Evolutionary conservation across 2,888 invertebrate genomes (phyloP).

Genomic region (Eupeodes latifasciatus): DNA sequence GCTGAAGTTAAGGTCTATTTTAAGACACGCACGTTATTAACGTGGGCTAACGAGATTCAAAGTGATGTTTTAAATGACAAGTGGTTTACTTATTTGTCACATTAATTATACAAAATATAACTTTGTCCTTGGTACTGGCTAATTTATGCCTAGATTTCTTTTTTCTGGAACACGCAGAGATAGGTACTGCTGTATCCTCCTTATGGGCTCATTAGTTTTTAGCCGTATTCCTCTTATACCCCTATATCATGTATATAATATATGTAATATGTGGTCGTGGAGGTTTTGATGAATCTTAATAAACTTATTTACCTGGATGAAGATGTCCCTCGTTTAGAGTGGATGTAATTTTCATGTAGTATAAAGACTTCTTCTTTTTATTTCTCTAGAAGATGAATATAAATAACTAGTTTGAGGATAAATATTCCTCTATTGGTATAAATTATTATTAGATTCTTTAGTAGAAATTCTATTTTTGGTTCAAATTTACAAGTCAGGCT

Average conservation of each 20-base stretch:
- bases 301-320: not conserved
- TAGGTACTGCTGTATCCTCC: not conserved
- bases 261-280: not conserved
- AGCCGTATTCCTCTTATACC: not conserved
- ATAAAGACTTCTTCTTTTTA: not conserved
- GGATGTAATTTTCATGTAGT: not conserved
- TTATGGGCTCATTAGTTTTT: constrained; percentile 8
- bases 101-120: constrained; percentile 37
- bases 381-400: not conserved
- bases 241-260: not conserved
- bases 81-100: constrained; percentile 44
- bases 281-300: not conserved
- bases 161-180: constrained; percentile 35
- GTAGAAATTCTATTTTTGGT: constrained; percentile 28
- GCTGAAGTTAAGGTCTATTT: constrained; percentile 22
- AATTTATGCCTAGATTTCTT: constrained; percentile 24
- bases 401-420: constrained; percentile 1
- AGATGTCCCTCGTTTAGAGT: constrained; percentile 5
- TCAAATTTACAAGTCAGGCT: not conserved
- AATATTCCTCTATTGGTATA: not conserved
- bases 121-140: constrained; percentile 46
- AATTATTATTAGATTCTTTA: constrained; percentile 18
- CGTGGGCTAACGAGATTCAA: constrained; percentile 36
- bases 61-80: constrained; percentile 37
- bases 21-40: constrained; percentile 1